Evolutionary conservation across 2,113 vertebrate species (phyloP).

Genomic region (Saguinus midas): DNA sequence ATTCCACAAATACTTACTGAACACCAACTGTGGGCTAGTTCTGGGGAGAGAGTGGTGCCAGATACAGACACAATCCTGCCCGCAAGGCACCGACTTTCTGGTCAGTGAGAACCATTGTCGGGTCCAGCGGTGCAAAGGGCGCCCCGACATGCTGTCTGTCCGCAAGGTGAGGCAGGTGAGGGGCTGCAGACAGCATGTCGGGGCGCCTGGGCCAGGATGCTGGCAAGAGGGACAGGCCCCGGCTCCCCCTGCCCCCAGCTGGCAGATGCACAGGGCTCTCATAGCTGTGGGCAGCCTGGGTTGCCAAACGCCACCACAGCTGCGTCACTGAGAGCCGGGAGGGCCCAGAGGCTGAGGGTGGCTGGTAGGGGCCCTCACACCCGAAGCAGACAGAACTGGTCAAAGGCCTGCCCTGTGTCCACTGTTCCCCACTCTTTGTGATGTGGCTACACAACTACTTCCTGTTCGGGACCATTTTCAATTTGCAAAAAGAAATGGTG

Average conservation of each 20-base stretch:
- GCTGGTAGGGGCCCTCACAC: neutral
- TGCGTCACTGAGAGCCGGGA: constrained; percentile 41
- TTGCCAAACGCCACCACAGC: constrained; percentile 67
- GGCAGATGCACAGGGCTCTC: neutral
- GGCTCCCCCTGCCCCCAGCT: neutral
- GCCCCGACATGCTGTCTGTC: too few species aligned
- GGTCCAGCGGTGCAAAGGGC: neutral
- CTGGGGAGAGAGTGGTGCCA: neutral
- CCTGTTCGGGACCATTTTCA: neutral
- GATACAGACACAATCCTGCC: neutral
- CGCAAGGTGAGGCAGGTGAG: neutral
- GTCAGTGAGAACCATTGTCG: neutral
- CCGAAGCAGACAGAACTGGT: neutral
- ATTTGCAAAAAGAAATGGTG: neutral
- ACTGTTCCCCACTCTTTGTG: neutral
- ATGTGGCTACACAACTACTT: neutral
- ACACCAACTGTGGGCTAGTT: neutral
- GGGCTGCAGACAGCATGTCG: neutral
- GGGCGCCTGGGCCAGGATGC: neutral
- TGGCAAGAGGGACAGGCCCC: neutral
- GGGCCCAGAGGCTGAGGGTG: neutral
- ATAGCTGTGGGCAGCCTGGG: neutral
- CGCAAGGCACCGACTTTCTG: neutral
- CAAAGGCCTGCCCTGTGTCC: neutral
- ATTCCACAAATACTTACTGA: neutral